Percentiles rank a stretch among this genome's conserved stretches.
These are phyloP conservation scores for Catharus fuscescens DNA, from an alignment of 2,113 vertebrate genomes.

Conservation along the genomic window DNA sequence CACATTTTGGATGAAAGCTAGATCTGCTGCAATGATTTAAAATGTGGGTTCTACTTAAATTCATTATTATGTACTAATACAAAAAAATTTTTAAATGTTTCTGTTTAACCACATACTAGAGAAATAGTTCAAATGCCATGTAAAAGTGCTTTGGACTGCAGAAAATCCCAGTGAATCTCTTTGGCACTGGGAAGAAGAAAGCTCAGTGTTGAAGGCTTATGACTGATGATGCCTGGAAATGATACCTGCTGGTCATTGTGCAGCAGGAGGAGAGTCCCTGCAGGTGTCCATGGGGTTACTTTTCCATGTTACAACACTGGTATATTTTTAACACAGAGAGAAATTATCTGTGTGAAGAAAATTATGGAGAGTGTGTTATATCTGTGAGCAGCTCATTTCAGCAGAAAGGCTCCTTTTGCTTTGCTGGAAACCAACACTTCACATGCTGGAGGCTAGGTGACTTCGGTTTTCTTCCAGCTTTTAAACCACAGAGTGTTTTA, in stretches of 20 bases:
- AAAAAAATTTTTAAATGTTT: neutral
- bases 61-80: neutral
- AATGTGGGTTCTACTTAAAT: neutral
- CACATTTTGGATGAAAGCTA: neutral
- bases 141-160: neutral
- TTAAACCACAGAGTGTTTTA: neutral
- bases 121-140: neutral
- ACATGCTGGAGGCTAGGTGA: neutral
- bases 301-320: neutral
- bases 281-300: neutral
- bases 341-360: neutral
- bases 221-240: neutral
- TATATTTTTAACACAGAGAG: neutral
- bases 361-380: accelerated
- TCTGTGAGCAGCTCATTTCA: neutral
- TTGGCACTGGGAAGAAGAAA: neutral
- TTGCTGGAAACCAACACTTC: neutral
- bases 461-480: neutral
- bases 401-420: neutral
- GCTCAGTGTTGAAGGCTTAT: neutral
- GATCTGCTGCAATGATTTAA: neutral
- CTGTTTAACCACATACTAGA: neutral
- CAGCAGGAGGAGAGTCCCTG: neutral
- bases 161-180: neutral
- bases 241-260: neutral